These are phyloP conservation scores for Eupithecia insigniata DNA, from an alignment of 2,888 invertebrate genomes.

Conservation along the genomic window DNA sequence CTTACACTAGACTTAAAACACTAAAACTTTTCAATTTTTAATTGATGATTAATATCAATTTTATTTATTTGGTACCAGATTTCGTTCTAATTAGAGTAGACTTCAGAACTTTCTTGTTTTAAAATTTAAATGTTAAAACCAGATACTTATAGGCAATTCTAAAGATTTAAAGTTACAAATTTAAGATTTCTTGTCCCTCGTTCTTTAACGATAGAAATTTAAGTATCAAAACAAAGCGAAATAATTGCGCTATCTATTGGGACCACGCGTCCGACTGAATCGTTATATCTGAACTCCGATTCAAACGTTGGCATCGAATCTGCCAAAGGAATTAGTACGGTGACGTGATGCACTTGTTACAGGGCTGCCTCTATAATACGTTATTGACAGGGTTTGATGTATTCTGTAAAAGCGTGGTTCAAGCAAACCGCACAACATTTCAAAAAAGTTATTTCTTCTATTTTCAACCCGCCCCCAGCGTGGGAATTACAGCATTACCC, in stretches of 20 bases:
- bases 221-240: conserved; percentile 6
- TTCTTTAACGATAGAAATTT: neutral
- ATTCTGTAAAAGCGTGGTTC: no score
- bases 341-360: conserved; percentile 59
- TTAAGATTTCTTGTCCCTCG: neutral
- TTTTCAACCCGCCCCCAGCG: no score
- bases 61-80: neutral
- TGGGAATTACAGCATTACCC: no score
- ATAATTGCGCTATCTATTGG: conserved; percentile 50
- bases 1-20: conserved; percentile 9
- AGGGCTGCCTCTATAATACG: conserved; percentile 46
- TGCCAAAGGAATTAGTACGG: conserved; percentile 64
- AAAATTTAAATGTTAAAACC: neutral
- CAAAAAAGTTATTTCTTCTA: no score
- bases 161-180: neutral
- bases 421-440: no score
- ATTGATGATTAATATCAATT: neutral
- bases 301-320: conserved; percentile 71
- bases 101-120: neutral
- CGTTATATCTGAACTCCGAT: conserved; percentile 66
- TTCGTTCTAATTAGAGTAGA: neutral
- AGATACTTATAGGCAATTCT: neutral
- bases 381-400: neutral
- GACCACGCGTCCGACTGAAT: conserved; percentile 61
- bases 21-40: neutral